Conservation (phyloP, 30 jellyfish, hydroid and myxozoan genomes). For the Cassiopea andromeda region DNA sequence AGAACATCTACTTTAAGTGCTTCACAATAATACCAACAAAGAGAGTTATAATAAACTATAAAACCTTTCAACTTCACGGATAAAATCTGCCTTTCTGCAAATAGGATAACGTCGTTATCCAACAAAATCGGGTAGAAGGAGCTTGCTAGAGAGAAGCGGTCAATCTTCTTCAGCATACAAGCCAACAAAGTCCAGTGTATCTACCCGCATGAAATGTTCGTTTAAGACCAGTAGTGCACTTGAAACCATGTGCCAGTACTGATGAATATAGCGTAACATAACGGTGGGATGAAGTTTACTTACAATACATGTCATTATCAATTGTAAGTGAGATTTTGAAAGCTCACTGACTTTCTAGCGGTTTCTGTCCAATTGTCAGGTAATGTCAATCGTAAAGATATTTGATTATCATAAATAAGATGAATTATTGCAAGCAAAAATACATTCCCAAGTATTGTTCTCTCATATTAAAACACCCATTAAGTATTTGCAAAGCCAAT, state of each 20-base stretch:
- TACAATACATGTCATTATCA: slow-evolving; percentile 38
- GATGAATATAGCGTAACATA: neutral
- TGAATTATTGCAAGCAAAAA: neutral
- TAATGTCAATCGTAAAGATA: neutral
- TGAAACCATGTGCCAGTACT: neutral
- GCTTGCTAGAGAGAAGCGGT: neutral
- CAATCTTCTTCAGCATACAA: neutral
- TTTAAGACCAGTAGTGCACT: neutral
- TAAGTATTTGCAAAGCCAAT: slow-evolving; percentile 2
- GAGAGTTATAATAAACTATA: no score
- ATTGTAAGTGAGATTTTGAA: slow-evolving; percentile 7
- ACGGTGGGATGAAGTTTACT: neutral
- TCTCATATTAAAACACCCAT: slow-evolving; percentile 7
- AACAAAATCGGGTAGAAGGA: no score
- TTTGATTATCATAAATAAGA: neutral
- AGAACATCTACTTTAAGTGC: no score
- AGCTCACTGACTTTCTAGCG: slow-evolving; percentile 8
- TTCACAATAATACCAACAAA: no score
- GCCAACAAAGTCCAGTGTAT: neutral
- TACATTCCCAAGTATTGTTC: neutral
- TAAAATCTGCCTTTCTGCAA: no score
- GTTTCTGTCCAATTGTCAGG: slow-evolving; percentile 20
- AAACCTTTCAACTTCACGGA: no score
- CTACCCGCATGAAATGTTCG: neutral
- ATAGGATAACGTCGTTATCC: no score